phyloP scores from a whole-genome alignment of 1,140 invertebrate species.

The Scaptomyza pallida region DNA sequence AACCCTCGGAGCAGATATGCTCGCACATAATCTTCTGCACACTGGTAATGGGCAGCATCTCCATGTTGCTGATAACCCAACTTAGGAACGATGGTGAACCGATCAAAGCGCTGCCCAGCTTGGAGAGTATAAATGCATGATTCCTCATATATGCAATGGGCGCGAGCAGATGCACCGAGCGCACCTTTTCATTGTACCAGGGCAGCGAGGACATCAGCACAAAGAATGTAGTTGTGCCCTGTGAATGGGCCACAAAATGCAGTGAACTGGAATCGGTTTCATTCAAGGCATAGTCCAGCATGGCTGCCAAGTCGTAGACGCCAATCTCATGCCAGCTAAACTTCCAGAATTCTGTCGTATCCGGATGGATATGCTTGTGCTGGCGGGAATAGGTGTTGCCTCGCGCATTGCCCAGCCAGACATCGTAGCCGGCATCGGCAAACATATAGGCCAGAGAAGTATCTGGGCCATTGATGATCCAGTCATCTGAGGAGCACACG shows the following conservation, averaged over 20 bases:
- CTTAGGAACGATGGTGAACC: slow-evolving; percentile 74
- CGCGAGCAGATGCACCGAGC: slow-evolving; percentile 85
- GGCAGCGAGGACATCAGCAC: slow-evolving; percentile 85
- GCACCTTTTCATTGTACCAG: slow-evolving; percentile 86
- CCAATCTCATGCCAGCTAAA: slow-evolving; percentile 89
- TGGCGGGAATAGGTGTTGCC: slow-evolving; percentile 88
- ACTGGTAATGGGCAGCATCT: slow-evolving; percentile 70
- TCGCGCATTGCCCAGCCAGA: slow-evolving; percentile 87
- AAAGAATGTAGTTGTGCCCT: slow-evolving; percentile 86
- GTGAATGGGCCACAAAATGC: slow-evolving; percentile 88
- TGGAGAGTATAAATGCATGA: slow-evolving; percentile 85
- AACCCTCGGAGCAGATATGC: slow-evolving; percentile 66
- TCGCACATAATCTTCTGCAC: slow-evolving; percentile 70
- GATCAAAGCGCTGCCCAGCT: slow-evolving; percentile 68
- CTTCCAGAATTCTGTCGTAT: slow-evolving; percentile 86
- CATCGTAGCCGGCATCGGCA: slow-evolving; percentile 90
- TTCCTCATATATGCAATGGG: slow-evolving; percentile 86
- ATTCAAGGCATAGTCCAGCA: slow-evolving; percentile 88
- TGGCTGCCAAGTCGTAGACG: slow-evolving; percentile 88
- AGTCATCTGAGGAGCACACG: slow-evolving; percentile 90
- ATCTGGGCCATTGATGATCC: slow-evolving; percentile 88
- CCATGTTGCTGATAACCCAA: slow-evolving; percentile 70
- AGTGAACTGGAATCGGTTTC: slow-evolving; percentile 85
- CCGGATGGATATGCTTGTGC: slow-evolving; percentile 86
- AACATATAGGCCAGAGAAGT: slow-evolving; percentile 86